Evolutionary conservation across 2,888 invertebrate genomes (phyloP).

Genomic region (Coleophora flavipennella): DNA sequence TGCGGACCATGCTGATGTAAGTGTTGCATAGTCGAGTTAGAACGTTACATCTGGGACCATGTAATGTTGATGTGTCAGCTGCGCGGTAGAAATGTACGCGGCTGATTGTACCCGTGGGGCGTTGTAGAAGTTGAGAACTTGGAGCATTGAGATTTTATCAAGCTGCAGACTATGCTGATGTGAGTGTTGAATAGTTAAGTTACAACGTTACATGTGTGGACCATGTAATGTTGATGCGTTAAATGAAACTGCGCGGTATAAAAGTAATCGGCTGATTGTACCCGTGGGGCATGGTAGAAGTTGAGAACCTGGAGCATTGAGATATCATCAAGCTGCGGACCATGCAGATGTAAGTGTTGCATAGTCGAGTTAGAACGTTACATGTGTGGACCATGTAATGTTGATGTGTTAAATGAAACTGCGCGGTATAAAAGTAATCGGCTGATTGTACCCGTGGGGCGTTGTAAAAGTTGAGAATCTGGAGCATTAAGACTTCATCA

Average conservation of each 20-base stretch:
- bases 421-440: slow-evolving; percentile 95
- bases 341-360: slow-evolving; percentile 86
- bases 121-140: slow-evolving; percentile 99
- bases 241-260: slow-evolving; percentile 92
- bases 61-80: too few relatives aligned
- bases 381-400: too few relatives aligned
- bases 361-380: not conserved
- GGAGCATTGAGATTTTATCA: too few relatives aligned
- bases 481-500: slow-evolving; percentile 98
- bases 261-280: slow-evolving; percentile 95
- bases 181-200: too few relatives aligned
- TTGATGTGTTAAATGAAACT: not conserved
- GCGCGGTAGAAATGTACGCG: slow-evolving; percentile 92
- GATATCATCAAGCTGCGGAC: slow-evolving; percentile 97
- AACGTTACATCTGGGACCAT: too few relatives aligned
- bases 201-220: too few relatives aligned
- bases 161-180: too few relatives aligned
- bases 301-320: slow-evolving; percentile 98
- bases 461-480: slow-evolving; percentile 99
- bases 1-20: slow-evolving; percentile 95
- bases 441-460: slow-evolving; percentile 97
- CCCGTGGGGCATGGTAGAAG: slow-evolving; percentile 99
- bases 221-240: too few relatives aligned
- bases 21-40: too few relatives aligned
- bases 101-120: slow-evolving; percentile 97